A percentile compares a stretch with the other conserved stretches of the same genome.
Evolutionary conservation across 2,797 vertebrate species (phyloP).

Genomic region (Pantherophis alleghaniensis): DNA sequence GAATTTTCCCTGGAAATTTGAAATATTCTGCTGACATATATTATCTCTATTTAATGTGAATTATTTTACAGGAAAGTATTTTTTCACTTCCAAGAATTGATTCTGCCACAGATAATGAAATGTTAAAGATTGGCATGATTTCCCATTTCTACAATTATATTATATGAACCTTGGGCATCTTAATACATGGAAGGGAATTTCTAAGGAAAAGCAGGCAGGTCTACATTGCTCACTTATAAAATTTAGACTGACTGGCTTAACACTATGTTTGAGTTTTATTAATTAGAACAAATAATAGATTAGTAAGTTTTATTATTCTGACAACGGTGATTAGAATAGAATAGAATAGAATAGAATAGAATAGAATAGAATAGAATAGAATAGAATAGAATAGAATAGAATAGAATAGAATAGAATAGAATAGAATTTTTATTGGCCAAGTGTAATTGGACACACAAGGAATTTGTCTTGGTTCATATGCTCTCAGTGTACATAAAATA

Average conservation of each 20-base stretch:
- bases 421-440: too few species aligned
- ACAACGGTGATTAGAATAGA: background rate
- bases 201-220: background rate
- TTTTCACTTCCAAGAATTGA: background rate
- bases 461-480: too few species aligned
- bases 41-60: background rate
- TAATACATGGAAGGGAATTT: background rate
- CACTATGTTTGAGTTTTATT: background rate
- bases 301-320: background rate
- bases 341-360: too few species aligned
- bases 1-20: background rate
- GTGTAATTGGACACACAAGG: too few species aligned
- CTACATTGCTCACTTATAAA: background rate
- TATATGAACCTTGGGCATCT: background rate
- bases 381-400: too few species aligned
- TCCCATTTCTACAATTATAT: background rate
- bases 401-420: too few species aligned
- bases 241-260: background rate
- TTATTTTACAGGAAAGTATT: background rate
- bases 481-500: too few species aligned
- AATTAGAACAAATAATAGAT: background rate
- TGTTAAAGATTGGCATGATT: background rate
- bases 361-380: too few species aligned
- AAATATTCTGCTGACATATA: background rate
- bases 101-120: background rate